phyloP scores from a whole-genome alignment of 1,140 invertebrate species.

The Cyclargus thomasi region DNA sequence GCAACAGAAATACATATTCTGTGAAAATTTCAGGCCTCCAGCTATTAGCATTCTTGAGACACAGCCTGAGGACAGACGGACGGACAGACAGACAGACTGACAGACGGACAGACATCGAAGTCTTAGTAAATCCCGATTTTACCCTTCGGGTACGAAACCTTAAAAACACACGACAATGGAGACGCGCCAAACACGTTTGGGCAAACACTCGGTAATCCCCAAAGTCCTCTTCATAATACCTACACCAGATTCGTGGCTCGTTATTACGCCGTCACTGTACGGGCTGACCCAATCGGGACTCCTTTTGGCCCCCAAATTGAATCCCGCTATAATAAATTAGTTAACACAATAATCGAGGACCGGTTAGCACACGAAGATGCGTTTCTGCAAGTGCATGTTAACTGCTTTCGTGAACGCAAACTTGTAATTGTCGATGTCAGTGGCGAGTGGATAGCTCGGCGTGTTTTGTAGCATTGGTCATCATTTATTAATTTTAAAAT shows the following conservation, averaged over 20 bases:
- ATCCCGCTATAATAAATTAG: conserved; percentile 7
- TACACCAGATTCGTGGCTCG: conserved; percentile 32
- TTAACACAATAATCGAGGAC: conserved; percentile 9
- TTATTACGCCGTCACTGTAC: conserved; percentile 25
- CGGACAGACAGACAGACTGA: no score
- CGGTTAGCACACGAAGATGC: not conserved
- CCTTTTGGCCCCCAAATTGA: not conserved
- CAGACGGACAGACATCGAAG: no score
- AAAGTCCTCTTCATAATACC: conserved; percentile 65
- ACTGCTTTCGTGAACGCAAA: not conserved
- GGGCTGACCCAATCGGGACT: not conserved
- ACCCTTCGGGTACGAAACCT: no score
- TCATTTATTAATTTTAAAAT: no score
- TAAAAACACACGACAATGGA: conserved; percentile 32
- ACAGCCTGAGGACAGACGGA: no score
- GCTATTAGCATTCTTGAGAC: no score
- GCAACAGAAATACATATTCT: no score
- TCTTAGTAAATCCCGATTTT: no score
- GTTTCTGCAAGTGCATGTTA: not conserved
- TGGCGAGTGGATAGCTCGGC: no score
- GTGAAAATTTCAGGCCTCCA: no score
- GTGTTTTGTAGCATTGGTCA: no score
- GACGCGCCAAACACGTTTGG: conserved; percentile 22
- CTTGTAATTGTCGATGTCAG: not conserved
- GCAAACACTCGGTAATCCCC: conserved; percentile 59